Evolutionary conservation across 2,888 invertebrate genomes (phyloP).

Genomic region (Trissonchulus sp.): DNA sequence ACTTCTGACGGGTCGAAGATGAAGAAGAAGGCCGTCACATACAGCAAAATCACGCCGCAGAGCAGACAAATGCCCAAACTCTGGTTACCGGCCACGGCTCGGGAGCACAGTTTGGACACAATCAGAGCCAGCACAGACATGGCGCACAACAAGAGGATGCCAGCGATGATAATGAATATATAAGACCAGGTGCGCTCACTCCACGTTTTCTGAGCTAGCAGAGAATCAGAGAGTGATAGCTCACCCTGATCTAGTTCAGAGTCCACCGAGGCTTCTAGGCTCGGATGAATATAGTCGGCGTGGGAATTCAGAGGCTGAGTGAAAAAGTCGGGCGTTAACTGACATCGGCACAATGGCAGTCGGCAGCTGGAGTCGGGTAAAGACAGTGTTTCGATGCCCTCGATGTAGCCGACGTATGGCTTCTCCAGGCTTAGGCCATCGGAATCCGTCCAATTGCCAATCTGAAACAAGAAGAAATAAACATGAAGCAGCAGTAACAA

Average conservation of each 20-base stretch:
- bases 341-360: slow-evolving; percentile 48
- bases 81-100: slow-evolving; percentile 48
- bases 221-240: too few relatives aligned
- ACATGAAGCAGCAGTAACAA: too few relatives aligned
- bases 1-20: slow-evolving; percentile 44
- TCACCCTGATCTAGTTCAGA: neutral
- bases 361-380: slow-evolving; percentile 40
- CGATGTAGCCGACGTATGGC: slow-evolving; percentile 36
- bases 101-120: slow-evolving; percentile 43
- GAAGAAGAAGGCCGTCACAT: slow-evolving; percentile 46
- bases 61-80: slow-evolving; percentile 48
- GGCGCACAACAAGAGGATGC: slow-evolving; percentile 38
- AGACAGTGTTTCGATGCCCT: neutral
- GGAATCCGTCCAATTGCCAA: slow-evolving; percentile 51
- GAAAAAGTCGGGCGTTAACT: slow-evolving; percentile 45
- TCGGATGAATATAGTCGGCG: neutral
- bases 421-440: slow-evolving; percentile 40
- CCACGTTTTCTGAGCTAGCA: slow-evolving; percentile 37
- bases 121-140: slow-evolving; percentile 42
- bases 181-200: slow-evolving; percentile 41
- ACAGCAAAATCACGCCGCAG: slow-evolving; percentile 45
- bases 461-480: too few relatives aligned
- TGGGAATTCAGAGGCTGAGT: slow-evolving; percentile 32
- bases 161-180: slow-evolving; percentile 42
- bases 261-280: slow-evolving; percentile 14